phyloP scores from a whole-genome alignment of 53 echinoderm and acorn worm species.

The Holothuria scabra region DNA sequence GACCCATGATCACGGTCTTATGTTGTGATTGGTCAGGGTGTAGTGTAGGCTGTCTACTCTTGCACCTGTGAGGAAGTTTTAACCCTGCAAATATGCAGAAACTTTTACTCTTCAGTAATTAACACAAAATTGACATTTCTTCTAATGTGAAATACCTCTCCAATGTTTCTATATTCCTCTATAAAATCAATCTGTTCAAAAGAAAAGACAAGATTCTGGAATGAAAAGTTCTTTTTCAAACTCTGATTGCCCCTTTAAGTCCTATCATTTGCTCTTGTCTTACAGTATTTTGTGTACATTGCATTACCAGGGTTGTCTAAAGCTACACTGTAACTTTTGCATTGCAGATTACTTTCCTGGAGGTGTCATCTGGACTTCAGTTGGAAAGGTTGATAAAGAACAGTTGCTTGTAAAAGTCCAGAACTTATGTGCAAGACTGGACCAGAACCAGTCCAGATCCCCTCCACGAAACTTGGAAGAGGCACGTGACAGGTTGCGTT shows the following conservation, averaged over 20 bases:
- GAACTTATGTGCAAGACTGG: slow-evolving; percentile 87
- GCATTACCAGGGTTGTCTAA: background rate
- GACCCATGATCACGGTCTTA: too few species aligned
- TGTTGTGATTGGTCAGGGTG: too few species aligned
- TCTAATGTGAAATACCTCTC: too few species aligned
- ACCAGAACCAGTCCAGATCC: slow-evolving; percentile 57
- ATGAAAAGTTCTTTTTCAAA: too few species aligned
- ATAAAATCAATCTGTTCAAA: background rate
- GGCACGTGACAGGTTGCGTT: slow-evolving; percentile 77
- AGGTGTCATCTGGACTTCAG: slow-evolving; percentile 77
- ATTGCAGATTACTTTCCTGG: slow-evolving; percentile 84
- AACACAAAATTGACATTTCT: too few species aligned
- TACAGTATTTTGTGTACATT: background rate
- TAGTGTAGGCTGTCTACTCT: too few species aligned
- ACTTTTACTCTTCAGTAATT: too few species aligned
- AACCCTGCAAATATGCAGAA: too few species aligned
- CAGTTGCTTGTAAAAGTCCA: slow-evolving; percentile 79
- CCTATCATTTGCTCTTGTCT: too few species aligned
- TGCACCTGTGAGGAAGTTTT: too few species aligned
- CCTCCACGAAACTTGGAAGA: slow-evolving; percentile 86
- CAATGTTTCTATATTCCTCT: background rate
- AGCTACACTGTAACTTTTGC: background rate
- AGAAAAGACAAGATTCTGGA: too few species aligned
- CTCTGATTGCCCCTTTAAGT: too few species aligned
- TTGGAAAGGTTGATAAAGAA: slow-evolving; percentile 81